A percentile compares a stretch with the other conserved stretches of the same genome.
Conservation (phyloP, 2,888 invertebrate genomes). For the Dasysyrphus albostriatus region DNA sequence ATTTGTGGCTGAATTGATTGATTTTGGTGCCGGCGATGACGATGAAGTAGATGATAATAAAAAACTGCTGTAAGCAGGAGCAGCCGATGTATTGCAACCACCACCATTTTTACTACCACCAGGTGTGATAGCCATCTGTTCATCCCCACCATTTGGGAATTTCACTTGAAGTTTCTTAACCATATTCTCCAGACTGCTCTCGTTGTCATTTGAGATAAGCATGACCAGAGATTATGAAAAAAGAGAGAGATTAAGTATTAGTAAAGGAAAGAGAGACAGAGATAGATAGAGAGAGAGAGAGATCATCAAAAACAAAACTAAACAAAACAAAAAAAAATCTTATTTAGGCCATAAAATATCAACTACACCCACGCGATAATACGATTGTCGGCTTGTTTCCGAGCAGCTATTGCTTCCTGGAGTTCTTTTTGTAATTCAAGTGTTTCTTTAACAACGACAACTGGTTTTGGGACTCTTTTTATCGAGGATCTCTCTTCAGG, state of each 20-base stretch:
- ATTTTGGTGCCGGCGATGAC: conserved; percentile 65
- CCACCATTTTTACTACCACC: conserved; percentile 75
- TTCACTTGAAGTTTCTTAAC: conserved; percentile 82
- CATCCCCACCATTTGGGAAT: conserved; percentile 77
- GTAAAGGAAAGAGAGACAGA: conserved; percentile 66
- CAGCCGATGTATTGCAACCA: conserved; percentile 60
- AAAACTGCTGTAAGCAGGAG: conserved; percentile 67
- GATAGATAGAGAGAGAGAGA: conserved; percentile 9
- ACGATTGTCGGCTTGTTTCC: conserved; percentile 83
- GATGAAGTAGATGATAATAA: conserved; percentile 60
- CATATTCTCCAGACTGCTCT: conserved; percentile 83
- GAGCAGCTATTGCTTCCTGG: conserved; percentile 82
- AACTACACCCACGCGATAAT: conserved; percentile 84
- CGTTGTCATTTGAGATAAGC: conserved; percentile 52
- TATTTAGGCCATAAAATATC: conserved; percentile 66
- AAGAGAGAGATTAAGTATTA: conserved; percentile 76
- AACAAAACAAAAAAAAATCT: conserved; percentile 44
- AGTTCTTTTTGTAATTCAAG: conserved; percentile 82
- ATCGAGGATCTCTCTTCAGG: conserved; percentile 42
- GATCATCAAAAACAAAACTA: conserved; percentile 70
- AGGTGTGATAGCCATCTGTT: conserved; percentile 54
- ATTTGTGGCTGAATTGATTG: conserved; percentile 43
- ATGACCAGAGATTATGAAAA: conserved; percentile 78
- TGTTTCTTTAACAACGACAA: conserved; percentile 75
- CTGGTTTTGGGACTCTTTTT: conserved; percentile 75